Percentiles rank a stretch among this genome's conserved stretches.
Evolutionary conservation across 2,888 invertebrate genomes (phyloP).

Genomic region (Notodonta dromedarius): DNA sequence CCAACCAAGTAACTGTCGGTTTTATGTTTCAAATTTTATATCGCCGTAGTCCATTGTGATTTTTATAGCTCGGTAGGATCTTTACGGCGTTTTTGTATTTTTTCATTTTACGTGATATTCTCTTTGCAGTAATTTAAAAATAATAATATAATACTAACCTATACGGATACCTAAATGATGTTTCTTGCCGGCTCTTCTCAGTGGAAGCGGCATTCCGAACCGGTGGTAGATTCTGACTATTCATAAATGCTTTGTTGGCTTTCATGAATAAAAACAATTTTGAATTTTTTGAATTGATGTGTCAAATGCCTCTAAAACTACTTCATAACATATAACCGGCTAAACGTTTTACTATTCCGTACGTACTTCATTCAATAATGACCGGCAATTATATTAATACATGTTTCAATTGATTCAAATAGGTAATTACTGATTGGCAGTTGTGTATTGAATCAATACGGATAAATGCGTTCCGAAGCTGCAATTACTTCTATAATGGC

Average conservation of each 20-base stretch:
- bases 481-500: conserved; percentile 42
- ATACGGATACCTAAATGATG: no score
- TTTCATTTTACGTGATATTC: conserved; percentile 10
- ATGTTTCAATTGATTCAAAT: conserved; percentile 42
- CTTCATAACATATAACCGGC: conserved; percentile 6
- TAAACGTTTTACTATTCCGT: conserved; percentile 17
- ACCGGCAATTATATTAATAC: conserved; percentile 36
- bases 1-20: conserved; percentile 39
- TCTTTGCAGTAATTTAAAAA: conserved; percentile 6
- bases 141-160: no score
- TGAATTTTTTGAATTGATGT: no score
- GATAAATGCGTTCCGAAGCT: conserved; percentile 33
- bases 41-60: conserved; percentile 46
- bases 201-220: no score
- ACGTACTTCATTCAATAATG: conserved; percentile 33
- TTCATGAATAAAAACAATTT: no score
- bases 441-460: conserved; percentile 39
- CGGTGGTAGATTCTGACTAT: no score
- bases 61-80: conserved; percentile 39
- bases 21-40: conserved; percentile 57
- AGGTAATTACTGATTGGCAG: conserved; percentile 41
- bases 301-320: no score
- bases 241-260: no score
- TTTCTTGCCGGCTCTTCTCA: no score
- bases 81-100: conserved; percentile 34